Percentiles rank a stretch among this genome's conserved stretches.
These are phyloP conservation scores for Ganaspis brasiliensis DNA, from an alignment of 2,888 invertebrate species.

Conservation along the genomic window DNA sequence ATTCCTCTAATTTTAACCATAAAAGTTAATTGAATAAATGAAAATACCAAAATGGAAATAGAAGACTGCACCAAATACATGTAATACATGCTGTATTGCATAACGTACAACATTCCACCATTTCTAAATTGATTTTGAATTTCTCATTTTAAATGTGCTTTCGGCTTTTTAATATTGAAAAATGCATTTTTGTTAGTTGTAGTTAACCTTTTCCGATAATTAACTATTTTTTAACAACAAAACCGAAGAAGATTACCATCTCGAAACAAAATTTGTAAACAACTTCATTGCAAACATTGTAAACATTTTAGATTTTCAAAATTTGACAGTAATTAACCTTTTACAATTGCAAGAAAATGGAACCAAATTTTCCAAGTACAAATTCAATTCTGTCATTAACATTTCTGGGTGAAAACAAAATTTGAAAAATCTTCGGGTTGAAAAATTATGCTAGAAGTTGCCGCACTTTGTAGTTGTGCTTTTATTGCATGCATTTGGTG, in stretches of 20 bases:
- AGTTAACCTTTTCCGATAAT: not conserved
- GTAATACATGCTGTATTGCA: conserved; percentile 69
- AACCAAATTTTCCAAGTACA: not conserved
- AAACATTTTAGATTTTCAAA: not conserved
- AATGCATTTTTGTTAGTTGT: not conserved
- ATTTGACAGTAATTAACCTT: not conserved
- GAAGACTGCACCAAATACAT: conserved; percentile 67
- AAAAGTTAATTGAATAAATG: not conserved
- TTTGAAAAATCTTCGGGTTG: not conserved
- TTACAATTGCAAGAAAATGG: not conserved
- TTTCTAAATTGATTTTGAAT: conserved; percentile 46
- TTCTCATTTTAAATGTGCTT: not conserved
- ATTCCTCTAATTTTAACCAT: too few relatives aligned
- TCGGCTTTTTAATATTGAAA: not conserved
- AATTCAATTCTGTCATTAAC: not conserved
- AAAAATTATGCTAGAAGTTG: not conserved
- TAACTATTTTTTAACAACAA: too few relatives aligned
- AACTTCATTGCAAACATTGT: not conserved
- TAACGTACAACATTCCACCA: conserved; percentile 67
- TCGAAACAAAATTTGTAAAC: not conserved
- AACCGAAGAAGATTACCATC: not conserved
- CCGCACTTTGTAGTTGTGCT: not conserved
- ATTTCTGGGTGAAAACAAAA: not conserved
- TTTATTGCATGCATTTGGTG: too few relatives aligned
- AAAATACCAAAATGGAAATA: conserved; percentile 68